phyloP scores from a whole-genome alignment of 2,888 invertebrate species.

The Xanthorhoe designata region DNA sequence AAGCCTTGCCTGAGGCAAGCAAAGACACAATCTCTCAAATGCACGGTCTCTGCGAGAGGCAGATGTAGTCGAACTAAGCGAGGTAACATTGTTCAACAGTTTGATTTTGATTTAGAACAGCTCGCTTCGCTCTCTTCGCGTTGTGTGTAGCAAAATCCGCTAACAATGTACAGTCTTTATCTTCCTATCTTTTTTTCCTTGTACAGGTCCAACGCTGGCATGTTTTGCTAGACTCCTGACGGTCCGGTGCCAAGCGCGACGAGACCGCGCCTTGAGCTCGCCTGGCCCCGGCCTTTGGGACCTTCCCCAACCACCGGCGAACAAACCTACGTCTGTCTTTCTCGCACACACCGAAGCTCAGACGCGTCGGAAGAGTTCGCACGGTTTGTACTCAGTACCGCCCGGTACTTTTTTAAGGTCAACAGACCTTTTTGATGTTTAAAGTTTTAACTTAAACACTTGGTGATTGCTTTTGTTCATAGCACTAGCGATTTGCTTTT shows the following conservation, averaged over 20 bases:
- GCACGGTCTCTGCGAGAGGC: too few relatives aligned
- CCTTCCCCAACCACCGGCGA: conserved; percentile 32
- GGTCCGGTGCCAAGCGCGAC: conserved; percentile 70
- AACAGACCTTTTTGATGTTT: conserved; percentile 27
- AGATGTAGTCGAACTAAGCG: too few relatives aligned
- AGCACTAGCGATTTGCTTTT: conserved; percentile 43
- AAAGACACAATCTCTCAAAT: too few relatives aligned
- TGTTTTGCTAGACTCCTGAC: conserved; percentile 92
- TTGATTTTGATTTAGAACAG: too few relatives aligned
- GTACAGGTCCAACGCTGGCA: conserved; percentile 96
- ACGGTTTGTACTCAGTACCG: conserved; percentile 23
- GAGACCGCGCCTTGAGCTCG: conserved; percentile 58
- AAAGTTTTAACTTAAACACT: conserved; percentile 12
- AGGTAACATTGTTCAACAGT: too few relatives aligned
- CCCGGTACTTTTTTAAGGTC: conserved; percentile 29
- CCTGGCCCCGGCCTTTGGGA: conserved; percentile 38
- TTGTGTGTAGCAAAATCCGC: too few relatives aligned
- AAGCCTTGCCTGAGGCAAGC: too few relatives aligned
- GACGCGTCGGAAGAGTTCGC: conserved; percentile 13
- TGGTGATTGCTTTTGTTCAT: conserved; percentile 46
- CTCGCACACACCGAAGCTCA: conserved; percentile 2
- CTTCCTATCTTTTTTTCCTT: not conserved
- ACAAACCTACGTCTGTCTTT: conserved; percentile 17
- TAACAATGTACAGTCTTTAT: too few relatives aligned
- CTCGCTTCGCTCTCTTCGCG: too few relatives aligned